Percentiles rank a stretch among this genome's conserved stretches.
These are phyloP conservation scores for Phyllostomus hastatus DNA, from an alignment of 2,113 vertebrate species.

Conservation along the genomic window DNA sequence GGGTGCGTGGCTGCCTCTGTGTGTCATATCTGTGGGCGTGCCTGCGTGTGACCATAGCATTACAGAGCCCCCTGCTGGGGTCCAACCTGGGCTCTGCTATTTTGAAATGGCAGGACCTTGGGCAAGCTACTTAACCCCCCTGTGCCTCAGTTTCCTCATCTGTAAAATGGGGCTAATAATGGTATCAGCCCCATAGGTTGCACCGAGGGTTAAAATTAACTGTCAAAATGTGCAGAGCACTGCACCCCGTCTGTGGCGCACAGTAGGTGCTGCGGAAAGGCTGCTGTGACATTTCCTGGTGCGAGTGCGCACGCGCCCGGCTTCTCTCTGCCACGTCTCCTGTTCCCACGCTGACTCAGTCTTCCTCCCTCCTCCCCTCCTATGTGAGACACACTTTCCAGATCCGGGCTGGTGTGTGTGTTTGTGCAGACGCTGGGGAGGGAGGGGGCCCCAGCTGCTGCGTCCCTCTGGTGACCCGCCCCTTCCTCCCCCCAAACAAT, in stretches of 20 bases:
- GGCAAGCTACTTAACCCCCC: too few relatives aligned
- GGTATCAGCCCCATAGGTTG: neutral
- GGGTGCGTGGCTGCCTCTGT: neutral
- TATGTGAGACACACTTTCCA: slow-evolving; percentile 49
- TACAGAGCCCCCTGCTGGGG: accelerated
- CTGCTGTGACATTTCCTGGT: accelerated
- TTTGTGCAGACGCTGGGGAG: neutral
- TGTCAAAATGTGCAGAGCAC: neutral
- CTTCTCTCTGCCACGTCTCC: neutral
- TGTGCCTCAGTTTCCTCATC: neutral
- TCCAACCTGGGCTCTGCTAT: neutral
- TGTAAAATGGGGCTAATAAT: neutral
- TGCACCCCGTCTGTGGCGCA: neutral
- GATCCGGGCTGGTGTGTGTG: neutral
- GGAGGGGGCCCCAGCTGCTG: neutral
- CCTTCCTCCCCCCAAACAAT: neutral
- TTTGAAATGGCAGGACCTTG: neutral
- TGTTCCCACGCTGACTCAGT: slow-evolving; percentile 33
- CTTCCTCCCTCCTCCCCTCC: neutral
- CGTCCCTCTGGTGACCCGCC: neutral
- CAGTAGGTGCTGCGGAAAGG: neutral
- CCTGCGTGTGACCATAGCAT: accelerated
- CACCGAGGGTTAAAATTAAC: neutral
- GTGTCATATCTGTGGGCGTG: accelerated
- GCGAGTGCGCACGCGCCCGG: neutral